Evolutionary conservation across 2,888 invertebrate species (phyloP).

Genomic region (Eupithecia insigniata): DNA sequence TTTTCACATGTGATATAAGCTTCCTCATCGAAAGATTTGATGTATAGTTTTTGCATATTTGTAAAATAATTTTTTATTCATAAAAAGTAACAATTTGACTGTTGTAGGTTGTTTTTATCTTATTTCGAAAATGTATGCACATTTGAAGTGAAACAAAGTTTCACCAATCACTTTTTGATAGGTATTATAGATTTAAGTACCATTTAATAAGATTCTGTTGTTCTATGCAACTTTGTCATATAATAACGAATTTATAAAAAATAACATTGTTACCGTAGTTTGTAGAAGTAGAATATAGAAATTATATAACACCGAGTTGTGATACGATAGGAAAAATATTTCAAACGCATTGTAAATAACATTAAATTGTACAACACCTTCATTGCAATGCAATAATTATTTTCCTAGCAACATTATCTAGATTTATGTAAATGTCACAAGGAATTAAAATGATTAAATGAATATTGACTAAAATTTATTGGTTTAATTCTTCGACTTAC

Average conservation of each 20-base stretch:
- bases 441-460: constrained; percentile 57
- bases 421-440: constrained; percentile 51
- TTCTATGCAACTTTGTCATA: constrained; percentile 68
- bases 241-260: constrained; percentile 79
- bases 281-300: constrained; percentile 68
- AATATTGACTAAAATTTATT: constrained; percentile 47
- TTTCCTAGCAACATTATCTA: constrained; percentile 44
- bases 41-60: constrained; percentile 71
- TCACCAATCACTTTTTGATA: constrained; percentile 56
- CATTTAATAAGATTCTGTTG: constrained; percentile 63
- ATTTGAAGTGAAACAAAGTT: constrained; percentile 56
- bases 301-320: constrained; percentile 59
- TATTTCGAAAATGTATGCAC: constrained; percentile 51
- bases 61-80: constrained; percentile 68
- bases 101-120: constrained; percentile 61
- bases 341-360: constrained; percentile 56
- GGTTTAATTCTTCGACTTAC: constrained; percentile 2
- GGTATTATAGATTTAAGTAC: constrained; percentile 71
- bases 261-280: constrained; percentile 77
- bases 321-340: constrained; percentile 54
- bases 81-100: constrained; percentile 60
- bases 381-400: constrained; percentile 50
- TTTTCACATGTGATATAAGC: constrained; percentile 53
- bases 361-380: constrained; percentile 43
- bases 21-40: constrained; percentile 60